A percentile compares a stretch with the other conserved stretches of the same genome.
phyloP scores from a whole-genome alignment of 2,113 vertebrate genomes.

The Periophthalmus modestus region DNA sequence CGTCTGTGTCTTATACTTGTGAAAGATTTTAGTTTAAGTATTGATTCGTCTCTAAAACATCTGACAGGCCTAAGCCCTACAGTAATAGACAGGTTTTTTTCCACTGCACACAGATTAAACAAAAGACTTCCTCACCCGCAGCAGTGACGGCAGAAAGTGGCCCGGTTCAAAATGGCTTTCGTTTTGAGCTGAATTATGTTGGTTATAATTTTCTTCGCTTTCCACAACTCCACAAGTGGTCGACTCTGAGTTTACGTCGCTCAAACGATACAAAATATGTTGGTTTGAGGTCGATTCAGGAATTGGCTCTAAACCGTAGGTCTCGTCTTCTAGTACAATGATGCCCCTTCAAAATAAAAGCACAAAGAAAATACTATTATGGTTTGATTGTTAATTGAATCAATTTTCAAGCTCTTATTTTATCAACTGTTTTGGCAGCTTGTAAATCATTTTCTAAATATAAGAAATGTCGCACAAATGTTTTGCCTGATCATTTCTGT shows the following conservation, averaged over 20 bases:
- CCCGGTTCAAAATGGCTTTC: slow-evolving; percentile 35
- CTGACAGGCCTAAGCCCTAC: too few relatives aligned
- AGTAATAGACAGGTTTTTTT: not conserved
- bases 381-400: not conserved
- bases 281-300: slow-evolving; percentile 51
- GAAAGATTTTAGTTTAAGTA: too few relatives aligned
- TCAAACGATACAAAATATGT: slow-evolving; percentile 70
- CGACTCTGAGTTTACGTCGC: slow-evolving; percentile 33
- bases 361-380: not conserved
- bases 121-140: slow-evolving; percentile 61
- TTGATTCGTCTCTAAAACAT: too few relatives aligned
- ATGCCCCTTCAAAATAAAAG: slow-evolving; percentile 67
- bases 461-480: too few relatives aligned
- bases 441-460: not conserved
- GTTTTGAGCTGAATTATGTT: not conserved
- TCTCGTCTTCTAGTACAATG: slow-evolving; percentile 65
- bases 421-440: not conserved
- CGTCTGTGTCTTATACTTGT: too few relatives aligned
- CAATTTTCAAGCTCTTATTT: too few relatives aligned
- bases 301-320: slow-evolving; percentile 72
- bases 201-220: slow-evolving; percentile 8
- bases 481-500: too few relatives aligned
- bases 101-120: not conserved
- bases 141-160: slow-evolving; percentile 52
- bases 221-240: slow-evolving; percentile 64